Conservation (phyloP, 2,797 vertebrate genomes). For the Hybognathus amarus region DNA sequence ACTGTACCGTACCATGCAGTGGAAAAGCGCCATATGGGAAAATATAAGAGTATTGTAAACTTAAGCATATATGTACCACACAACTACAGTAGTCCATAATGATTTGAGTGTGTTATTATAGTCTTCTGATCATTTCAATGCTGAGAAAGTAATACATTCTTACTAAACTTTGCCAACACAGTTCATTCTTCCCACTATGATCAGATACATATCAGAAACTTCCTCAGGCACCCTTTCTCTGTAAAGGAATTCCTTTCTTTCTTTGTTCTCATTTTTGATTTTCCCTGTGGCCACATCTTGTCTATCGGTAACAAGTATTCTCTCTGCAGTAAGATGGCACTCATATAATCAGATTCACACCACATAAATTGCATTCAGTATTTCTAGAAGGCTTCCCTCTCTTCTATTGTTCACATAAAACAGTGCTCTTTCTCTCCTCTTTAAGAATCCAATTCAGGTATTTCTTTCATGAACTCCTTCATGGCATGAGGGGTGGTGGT, state of each 20-base stretch:
- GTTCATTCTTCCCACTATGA: neutral
- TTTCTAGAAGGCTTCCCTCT: slow-evolving; percentile 9
- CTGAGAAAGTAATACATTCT: neutral
- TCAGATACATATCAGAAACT: neutral
- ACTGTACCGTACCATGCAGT: too few species aligned
- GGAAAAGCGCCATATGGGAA: neutral
- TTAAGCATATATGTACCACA: neutral
- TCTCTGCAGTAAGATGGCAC: slow-evolving; percentile 1
- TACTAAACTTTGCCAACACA: neutral
- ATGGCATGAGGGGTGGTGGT: neutral
- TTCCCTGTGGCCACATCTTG: neutral
- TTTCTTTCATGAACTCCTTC: slow-evolving; percentile 11
- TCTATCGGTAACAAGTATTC: neutral
- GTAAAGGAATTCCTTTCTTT: neutral
- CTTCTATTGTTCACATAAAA: neutral
- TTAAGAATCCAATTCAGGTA: neutral
- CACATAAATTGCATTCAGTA: neutral
- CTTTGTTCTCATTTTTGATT: neutral
- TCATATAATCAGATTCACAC: neutral
- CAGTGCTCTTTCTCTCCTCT: neutral
- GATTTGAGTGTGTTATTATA: neutral
- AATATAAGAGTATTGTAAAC: neutral
- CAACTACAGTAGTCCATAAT: neutral
- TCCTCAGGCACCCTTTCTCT: neutral
- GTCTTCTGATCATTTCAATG: neutral